Evolutionary conservation across 2,888 invertebrate genomes (phyloP).

Genomic region (Heterodera filipjevi): DNA sequence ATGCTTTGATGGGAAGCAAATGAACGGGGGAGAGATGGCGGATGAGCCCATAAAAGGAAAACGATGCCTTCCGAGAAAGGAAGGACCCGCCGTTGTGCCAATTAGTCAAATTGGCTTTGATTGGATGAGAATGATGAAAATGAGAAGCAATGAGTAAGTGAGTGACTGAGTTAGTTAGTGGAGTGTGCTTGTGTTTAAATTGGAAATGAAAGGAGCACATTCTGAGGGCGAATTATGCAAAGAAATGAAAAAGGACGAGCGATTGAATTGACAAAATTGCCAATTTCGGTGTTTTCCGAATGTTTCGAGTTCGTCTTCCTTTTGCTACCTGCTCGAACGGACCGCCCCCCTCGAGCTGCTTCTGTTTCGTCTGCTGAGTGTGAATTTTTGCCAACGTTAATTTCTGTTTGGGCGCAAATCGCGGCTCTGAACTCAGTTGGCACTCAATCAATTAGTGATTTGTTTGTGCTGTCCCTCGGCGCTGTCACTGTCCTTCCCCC

Average conservation of each 20-base stretch:
- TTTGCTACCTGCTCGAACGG: slow-evolving; percentile 14
- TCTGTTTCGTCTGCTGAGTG: slow-evolving; percentile 1
- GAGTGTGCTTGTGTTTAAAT: not conserved
- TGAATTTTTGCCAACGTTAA: slow-evolving; percentile 10
- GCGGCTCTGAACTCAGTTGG: not conserved
- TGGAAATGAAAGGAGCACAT: not conserved
- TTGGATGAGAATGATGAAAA: not conserved
- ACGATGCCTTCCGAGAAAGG: not conserved
- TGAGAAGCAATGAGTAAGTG: not conserved
- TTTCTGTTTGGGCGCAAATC: not conserved
- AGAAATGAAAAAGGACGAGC: not conserved
- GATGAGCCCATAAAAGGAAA: not conserved
- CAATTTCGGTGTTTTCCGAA: not conserved
- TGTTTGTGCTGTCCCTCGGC: too few species aligned
- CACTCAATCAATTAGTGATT: not conserved
- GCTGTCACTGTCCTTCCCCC: too few species aligned
- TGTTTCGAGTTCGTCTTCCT: not conserved
- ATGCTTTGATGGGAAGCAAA: not conserved
- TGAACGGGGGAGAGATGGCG: not conserved
- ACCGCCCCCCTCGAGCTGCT: slow-evolving; percentile 11
- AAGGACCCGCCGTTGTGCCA: not conserved
- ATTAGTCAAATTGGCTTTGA: slow-evolving; percentile 1
- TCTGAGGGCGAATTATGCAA: not conserved
- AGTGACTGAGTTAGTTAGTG: not conserved
- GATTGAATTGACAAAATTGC: not conserved